phyloP scores from a whole-genome alignment of 1,140 invertebrate genomes.

The Leptopilina boulardi region DNA sequence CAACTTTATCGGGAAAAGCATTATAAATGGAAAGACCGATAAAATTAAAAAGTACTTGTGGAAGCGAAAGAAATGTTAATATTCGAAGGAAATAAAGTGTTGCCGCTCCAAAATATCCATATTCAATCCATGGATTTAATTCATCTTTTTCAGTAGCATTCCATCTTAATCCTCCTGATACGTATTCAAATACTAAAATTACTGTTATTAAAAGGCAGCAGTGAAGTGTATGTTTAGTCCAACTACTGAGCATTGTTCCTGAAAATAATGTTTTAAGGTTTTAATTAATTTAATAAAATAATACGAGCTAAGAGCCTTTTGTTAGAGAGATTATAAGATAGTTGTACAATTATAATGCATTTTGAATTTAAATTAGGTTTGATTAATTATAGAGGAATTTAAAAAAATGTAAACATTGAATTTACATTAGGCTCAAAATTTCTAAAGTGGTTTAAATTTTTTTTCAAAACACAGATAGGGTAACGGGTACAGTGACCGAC shows the following conservation, averaged over 20 bases:
- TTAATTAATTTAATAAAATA: not conserved
- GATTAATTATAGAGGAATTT: too few species aligned
- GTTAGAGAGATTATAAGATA: too few species aligned
- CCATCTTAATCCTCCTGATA: conserved; percentile 86
- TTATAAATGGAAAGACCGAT: conserved; percentile 94
- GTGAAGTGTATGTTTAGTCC: conserved; percentile 86
- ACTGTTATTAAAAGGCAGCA: conserved; percentile 85
- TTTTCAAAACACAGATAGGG: too few species aligned
- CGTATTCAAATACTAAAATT: conserved; percentile 86
- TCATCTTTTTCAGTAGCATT: conserved; percentile 78
- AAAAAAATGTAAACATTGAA: too few species aligned
- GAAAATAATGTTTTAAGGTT: not conserved
- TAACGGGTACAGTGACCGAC: too few species aligned
- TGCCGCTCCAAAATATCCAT: conserved; percentile 84
- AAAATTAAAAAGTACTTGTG: conserved; percentile 95
- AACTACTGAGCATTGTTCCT: conserved; percentile 79
- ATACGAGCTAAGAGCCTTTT: too few species aligned
- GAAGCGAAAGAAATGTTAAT: conserved; percentile 90
- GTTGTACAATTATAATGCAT: too few species aligned
- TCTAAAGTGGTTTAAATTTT: too few species aligned
- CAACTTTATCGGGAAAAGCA: conserved; percentile 95
- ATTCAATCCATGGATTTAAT: conserved; percentile 87
- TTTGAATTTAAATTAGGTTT: too few species aligned
- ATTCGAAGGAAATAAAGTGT: conserved; percentile 87
- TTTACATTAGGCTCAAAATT: too few species aligned